Conservation (phyloP, 2,888 invertebrate genomes). For the Cataglyphis livida region DNA sequence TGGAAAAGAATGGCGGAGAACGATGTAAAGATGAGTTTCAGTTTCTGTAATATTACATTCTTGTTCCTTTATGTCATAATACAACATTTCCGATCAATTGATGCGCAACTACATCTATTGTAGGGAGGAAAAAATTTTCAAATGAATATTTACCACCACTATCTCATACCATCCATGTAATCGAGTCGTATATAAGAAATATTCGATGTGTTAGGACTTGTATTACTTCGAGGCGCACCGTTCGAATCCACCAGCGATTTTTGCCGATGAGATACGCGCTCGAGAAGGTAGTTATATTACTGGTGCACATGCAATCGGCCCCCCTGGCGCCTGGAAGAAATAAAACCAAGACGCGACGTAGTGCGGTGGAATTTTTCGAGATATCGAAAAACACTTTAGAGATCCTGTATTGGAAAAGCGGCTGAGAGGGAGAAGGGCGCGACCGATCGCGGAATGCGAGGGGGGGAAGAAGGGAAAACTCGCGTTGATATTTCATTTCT, state of each 20-base stretch:
- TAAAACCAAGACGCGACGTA: constrained; percentile 68
- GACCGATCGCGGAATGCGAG: constrained; percentile 19
- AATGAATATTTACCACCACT: constrained; percentile 25
- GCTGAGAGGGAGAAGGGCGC: constrained; percentile 45
- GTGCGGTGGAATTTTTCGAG: constrained; percentile 75
- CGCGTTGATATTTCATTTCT: constrained; percentile 80
- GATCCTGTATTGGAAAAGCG: constrained; percentile 76
- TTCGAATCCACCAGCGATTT: constrained; percentile 59
- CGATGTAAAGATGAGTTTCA: neutral
- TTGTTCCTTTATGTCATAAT: neutral
- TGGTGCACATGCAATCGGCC: constrained; percentile 47
- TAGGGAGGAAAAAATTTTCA: neutral
- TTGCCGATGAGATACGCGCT: constrained; percentile 41
- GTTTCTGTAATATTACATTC: neutral
- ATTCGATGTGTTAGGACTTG: constrained; percentile 18
- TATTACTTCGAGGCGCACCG: constrained; percentile 28
- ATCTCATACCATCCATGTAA: constrained; percentile 27
- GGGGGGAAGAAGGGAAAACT: constrained; percentile 54
- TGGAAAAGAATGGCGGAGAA: neutral
- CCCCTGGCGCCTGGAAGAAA: constrained; percentile 56
- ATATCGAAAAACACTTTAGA: constrained; percentile 80
- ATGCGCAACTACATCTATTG: neutral
- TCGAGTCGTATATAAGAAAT: constrained; percentile 33
- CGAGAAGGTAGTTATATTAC: constrained; percentile 58
- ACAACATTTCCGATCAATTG: neutral